A percentile compares a stretch with the other conserved stretches of the same genome.
Evolutionary conservation across 2,888 invertebrate genomes (phyloP).

Genomic region (Nomada ruficornis): DNA sequence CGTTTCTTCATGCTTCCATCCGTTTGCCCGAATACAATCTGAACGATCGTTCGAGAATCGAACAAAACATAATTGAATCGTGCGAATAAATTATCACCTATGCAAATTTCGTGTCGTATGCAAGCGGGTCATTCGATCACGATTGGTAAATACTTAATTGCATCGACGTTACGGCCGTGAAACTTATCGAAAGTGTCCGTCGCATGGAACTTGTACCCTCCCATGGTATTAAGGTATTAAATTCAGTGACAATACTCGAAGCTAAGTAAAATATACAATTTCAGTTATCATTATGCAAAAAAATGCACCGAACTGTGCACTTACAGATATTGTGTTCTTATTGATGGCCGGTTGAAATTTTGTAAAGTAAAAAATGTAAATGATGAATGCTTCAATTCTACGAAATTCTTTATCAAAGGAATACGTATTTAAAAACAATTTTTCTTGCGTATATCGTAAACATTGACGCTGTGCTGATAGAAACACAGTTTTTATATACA

Average conservation of each 20-base stretch:
- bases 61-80: constrained; percentile 33
- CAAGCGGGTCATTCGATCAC: constrained; percentile 8
- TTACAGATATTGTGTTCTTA: background rate
- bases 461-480: background rate
- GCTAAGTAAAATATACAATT: background rate
- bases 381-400: background rate
- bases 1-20: constrained; percentile 23
- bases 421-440: background rate
- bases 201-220: background rate
- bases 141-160: constrained; percentile 23
- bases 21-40: constrained; percentile 30
- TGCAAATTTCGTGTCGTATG: constrained; percentile 38
- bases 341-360: constrained; percentile 19
- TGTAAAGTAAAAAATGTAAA: constrained; percentile 15
- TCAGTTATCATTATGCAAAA: background rate
- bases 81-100: constrained; percentile 37
- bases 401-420: background rate
- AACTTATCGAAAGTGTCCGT: background rate
- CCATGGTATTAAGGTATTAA: background rate
- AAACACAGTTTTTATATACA: background rate
- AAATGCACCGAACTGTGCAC: background rate
- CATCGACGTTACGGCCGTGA: constrained; percentile 14
- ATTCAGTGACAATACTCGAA: background rate
- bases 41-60: constrained; percentile 23
- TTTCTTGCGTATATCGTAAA: background rate